Evolutionary conservation across 2,113 vertebrate genomes (phyloP).

Genomic region (Athene noctua): DNA sequence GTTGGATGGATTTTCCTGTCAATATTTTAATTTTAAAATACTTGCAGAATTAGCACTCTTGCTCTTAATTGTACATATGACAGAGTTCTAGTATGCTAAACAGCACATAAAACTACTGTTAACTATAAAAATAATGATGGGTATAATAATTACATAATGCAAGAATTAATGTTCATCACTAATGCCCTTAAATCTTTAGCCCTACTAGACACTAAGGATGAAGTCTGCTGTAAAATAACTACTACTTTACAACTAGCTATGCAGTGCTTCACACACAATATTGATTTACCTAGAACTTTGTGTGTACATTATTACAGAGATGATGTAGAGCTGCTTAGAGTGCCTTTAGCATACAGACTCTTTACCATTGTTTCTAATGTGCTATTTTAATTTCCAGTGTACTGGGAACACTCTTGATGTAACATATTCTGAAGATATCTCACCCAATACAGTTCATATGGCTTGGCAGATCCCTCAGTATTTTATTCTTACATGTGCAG

Average conservation of each 20-base stretch:
- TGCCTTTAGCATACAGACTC: neutral
- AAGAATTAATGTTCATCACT: neutral
- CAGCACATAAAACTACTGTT: neutral
- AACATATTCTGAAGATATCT: slow-evolving; percentile 73
- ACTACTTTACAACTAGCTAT: neutral
- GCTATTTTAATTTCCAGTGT: slow-evolving; percentile 46
- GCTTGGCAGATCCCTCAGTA: slow-evolving; percentile 96
- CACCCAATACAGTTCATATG: slow-evolving; percentile 85
- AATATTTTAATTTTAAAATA: neutral
- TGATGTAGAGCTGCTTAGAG: neutral
- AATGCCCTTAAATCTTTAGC: neutral
- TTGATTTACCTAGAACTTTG: neutral
- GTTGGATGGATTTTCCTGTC: neutral
- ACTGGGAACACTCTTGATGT: accelerated
- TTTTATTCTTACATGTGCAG: slow-evolving; percentile 88
- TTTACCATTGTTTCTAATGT: neutral
- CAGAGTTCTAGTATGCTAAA: neutral
- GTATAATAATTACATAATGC: neutral
- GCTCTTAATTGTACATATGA: neutral
- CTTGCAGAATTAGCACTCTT: neutral
- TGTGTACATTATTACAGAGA: neutral
- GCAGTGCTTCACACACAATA: neutral
- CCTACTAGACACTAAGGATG: neutral
- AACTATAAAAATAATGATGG: neutral
- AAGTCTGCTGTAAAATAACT: neutral